phyloP scores from a whole-genome alignment of 2,888 invertebrate species.

The Xiphydria camelus region DNA sequence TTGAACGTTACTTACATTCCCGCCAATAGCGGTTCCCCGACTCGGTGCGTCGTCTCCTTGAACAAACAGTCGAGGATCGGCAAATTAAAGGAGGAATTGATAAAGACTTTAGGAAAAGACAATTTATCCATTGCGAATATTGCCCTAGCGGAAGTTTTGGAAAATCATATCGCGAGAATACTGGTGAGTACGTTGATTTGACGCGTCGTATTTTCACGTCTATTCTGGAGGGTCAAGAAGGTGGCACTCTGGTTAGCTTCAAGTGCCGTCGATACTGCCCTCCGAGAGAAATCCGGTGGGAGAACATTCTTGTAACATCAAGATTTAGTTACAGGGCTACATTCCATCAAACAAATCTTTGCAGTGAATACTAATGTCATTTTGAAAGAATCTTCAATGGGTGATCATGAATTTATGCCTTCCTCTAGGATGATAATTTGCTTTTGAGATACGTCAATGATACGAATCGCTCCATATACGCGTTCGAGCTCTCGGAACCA shows the following conservation, averaged over 20 bases:
- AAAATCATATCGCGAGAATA: conserved; percentile 64
- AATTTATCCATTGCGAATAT: conserved; percentile 51
- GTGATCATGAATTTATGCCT: too few species aligned
- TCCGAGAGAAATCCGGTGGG: conserved; percentile 44
- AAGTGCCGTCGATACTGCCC: conserved; percentile 51
- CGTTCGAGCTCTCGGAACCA: conserved; percentile 55
- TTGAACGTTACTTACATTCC: conserved; percentile 63
- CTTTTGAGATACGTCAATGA: conserved; percentile 62
- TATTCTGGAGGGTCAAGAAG: conserved; percentile 50
- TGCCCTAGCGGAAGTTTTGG: conserved; percentile 64
- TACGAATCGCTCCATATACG: conserved; percentile 58
- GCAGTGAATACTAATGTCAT: neutral
- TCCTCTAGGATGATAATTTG: conserved; percentile 61
- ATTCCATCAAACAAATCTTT: conserved; percentile 42
- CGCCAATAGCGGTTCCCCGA: conserved; percentile 53
- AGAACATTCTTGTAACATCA: conserved; percentile 52
- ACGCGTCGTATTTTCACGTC: neutral
- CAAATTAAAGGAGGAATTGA: conserved; percentile 61
- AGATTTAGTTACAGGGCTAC: conserved; percentile 52
- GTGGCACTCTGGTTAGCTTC: conserved; percentile 39
- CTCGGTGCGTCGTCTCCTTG: conserved; percentile 61
- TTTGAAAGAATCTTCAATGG: conserved; percentile 6
- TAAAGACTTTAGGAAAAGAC: conserved; percentile 54
- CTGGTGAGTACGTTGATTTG: conserved; percentile 59
- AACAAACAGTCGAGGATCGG: conserved; percentile 63